Evolutionary conservation across 2,888 invertebrate genomes (phyloP).

Genomic region (Oligia fasciuncula): DNA sequence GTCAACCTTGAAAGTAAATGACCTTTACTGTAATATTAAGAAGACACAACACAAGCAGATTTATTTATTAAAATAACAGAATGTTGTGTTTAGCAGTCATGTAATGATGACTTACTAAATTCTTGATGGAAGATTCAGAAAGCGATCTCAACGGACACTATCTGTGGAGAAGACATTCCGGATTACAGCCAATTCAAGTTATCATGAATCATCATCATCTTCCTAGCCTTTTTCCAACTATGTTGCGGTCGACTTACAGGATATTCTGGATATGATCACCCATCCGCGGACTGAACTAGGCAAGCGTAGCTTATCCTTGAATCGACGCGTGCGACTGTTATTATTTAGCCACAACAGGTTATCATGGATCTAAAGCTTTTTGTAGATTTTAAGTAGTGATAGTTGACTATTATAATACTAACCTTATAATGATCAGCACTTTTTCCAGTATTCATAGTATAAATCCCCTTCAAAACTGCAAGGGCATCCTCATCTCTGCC

Average conservation of each 20-base stretch:
- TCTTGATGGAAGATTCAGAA: not conserved
- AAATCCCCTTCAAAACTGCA: conserved; percentile 77
- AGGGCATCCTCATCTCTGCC: conserved; percentile 90
- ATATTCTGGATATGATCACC: not conserved
- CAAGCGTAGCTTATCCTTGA: not conserved
- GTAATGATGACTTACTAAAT: not conserved
- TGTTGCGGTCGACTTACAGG: not conserved
- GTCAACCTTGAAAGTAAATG: conserved; percentile 55
- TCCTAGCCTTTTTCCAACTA: not conserved
- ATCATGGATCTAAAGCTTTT: not conserved
- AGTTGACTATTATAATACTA: conserved; percentile 34
- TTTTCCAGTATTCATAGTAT: conserved; percentile 77
- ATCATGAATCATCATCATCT: not conserved
- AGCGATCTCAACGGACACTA: not conserved
- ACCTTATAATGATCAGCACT: conserved; percentile 77
- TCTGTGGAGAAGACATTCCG: not conserved
- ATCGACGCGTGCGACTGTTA: no score
- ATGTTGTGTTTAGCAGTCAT: not conserved
- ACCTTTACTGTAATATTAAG: not conserved
- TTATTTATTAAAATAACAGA: not conserved
- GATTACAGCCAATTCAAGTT: not conserved
- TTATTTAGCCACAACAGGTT: not conserved
- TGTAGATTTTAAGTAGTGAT: not conserved
- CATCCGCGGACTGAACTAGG: not conserved
- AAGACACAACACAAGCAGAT: not conserved